A percentile compares a stretch with the other conserved stretches of the same genome.
These are phyloP conservation scores for Pyrocoelia pectoralis DNA, from an alignment of 2,888 invertebrate genomes.

Conservation along the genomic window DNA sequence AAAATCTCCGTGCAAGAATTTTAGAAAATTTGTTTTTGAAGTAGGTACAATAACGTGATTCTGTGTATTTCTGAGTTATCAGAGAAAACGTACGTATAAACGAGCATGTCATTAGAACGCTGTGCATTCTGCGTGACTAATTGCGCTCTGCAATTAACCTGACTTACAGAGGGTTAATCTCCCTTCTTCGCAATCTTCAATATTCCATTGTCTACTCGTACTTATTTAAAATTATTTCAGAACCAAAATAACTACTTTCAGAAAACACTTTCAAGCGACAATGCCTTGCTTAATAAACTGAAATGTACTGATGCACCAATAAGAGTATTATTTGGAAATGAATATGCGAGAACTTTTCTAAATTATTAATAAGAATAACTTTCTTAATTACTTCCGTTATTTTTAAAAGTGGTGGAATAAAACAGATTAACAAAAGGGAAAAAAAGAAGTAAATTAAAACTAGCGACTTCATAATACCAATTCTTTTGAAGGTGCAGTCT, in stretches of 20 bases:
- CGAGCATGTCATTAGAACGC: constrained; percentile 47
- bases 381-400: constrained; percentile 6
- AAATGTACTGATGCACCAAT: too few relatives aligned
- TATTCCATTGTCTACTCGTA: constrained; percentile 26
- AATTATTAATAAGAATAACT: not conserved
- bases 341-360: not conserved
- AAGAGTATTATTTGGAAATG: not conserved
- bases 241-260: not conserved
- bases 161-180: constrained; percentile 45
- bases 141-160: constrained; percentile 50
- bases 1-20: not conserved
- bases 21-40: constrained; percentile 3
- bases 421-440: constrained; percentile 3
- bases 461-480: constrained; percentile 22
- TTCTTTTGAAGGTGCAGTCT: constrained; percentile 20
- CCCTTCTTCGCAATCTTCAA: constrained; percentile 30
- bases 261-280: not conserved
- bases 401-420: not conserved
- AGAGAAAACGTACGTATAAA: constrained; percentile 43
- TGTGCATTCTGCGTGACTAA: constrained; percentile 51
- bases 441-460: constrained; percentile 28
- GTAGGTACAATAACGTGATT: constrained; percentile 17
- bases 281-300: too few relatives aligned
- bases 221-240: constrained; percentile 13
- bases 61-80: constrained; percentile 36